Evolutionary conservation across 2,113 vertebrate species (phyloP), one percentile per base, ranked within the genome.

Genomic region (Phrynosoma platyrhinos): DNA sequence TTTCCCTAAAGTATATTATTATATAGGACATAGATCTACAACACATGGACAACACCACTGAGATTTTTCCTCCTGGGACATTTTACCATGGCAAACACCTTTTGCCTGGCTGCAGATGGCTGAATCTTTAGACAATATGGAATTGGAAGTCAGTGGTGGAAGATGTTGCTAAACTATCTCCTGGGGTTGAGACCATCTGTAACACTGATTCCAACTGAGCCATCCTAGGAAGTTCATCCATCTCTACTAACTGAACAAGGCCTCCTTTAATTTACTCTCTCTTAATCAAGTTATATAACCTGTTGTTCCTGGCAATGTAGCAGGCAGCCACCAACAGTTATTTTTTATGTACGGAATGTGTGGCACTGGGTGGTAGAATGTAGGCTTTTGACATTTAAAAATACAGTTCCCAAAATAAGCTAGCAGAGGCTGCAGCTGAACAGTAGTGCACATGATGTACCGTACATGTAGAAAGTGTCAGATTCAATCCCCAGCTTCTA

Each of bases 121-220:
- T 69, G 36, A 82, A 71, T 55, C 62, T 69, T 84, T 72, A 86
- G 80, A 82, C 79, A 58, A 23, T 12, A 9, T 82, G 79, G 71
- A 82, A 76, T n/a, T 77, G 52, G 78, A 79, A 66, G 68, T 85
- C 77, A 86, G 62, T 8, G 8, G 79, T 32, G 66, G 88, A 82
- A 68, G 79, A 89, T 72, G 53, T 69, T 69, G 72, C 79, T 86
- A 82, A 89, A 68, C 79, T 69, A 77, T 86, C 84, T 86, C 84
- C 42, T 66, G 79, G 79, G 88, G 84, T 82, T 78, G n/a, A 68
- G 79, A 86, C 88, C 88, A 86, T 86, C 88, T 86, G 88, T 82
- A 77, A 75, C 7, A 13, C 72, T 10, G 52, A 77, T 82, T 89
- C 79, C 72, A 77, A 40, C 79, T 77, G 76, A 86, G 84, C 64